These are phyloP conservation scores for Mesorhabditis sp. DNA, from an alignment of 2,888 invertebrate genomes.

Conservation along the genomic window DNA sequence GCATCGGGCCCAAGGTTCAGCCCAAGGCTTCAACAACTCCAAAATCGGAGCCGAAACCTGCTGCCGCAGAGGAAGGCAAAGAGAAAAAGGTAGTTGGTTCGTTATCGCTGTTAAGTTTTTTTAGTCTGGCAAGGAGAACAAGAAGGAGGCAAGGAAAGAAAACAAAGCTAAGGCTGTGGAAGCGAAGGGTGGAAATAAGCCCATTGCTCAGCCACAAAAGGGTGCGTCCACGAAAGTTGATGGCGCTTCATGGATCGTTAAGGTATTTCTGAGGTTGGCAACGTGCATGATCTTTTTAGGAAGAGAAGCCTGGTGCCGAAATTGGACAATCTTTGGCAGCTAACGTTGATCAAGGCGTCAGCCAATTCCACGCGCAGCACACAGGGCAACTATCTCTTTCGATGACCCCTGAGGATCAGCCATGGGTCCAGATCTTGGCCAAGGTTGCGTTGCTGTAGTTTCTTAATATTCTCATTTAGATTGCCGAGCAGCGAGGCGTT, in stretches of 20 bases:
- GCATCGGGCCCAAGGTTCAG: no score
- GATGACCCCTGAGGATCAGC: slow-evolving; percentile 18
- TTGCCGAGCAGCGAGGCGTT: slow-evolving; percentile 23
- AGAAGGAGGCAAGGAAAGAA: slow-evolving; percentile 22
- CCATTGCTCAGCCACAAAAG: not conserved
- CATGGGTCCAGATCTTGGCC: slow-evolving; percentile 26
- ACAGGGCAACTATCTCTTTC: slow-evolving; percentile 13
- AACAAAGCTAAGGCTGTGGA: slow-evolving; percentile 30
- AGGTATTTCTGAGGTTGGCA: not conserved
- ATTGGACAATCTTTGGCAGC: slow-evolving; percentile 30
- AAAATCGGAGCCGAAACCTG: not conserved
- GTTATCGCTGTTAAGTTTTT: not conserved
- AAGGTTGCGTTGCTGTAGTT: slow-evolving; percentile 9
- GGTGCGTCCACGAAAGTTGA: not conserved
- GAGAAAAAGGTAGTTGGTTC: not conserved
- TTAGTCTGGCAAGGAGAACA: slow-evolving; percentile 14
- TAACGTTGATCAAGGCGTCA: slow-evolving; percentile 20
- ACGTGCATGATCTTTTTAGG: slow-evolving; percentile 12
- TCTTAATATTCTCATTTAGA: not conserved
- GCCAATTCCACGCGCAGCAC: slow-evolving; percentile 18
- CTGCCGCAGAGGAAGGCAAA: not conserved
- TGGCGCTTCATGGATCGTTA: slow-evolving; percentile 6
- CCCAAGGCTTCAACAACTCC: no score
- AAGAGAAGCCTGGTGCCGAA: slow-evolving; percentile 27
- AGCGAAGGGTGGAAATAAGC: not conserved